phyloP scores from a whole-genome alignment of 2,113 vertebrate species.

The Melanostigma gelatinosum region DNA sequence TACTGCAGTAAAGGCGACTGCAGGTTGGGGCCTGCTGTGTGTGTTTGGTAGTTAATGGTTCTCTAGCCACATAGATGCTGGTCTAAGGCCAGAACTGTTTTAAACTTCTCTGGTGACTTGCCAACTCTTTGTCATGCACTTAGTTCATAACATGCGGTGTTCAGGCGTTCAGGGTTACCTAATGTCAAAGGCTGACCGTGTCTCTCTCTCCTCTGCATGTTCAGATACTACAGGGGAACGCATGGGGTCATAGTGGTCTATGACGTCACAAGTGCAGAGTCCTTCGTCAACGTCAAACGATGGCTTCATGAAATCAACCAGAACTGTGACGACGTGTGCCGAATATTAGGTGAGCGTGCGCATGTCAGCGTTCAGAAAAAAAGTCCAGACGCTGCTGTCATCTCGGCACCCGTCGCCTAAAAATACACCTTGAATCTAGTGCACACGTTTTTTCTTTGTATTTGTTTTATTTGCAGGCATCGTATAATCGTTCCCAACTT shows the following conservation, averaged over 20 bases:
- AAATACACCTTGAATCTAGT: conserved; percentile 6
- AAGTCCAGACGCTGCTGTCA: background rate
- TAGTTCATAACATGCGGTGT: background rate
- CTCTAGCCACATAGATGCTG: conserved; percentile 20
- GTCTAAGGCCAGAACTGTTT: no score
- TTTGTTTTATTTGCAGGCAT: background rate
- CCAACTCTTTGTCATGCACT: background rate
- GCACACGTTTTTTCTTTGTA: background rate
- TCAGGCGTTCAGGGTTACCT: background rate
- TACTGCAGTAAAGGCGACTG: conserved; percentile 14
- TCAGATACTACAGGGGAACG: conserved; percentile 97
- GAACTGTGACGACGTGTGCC: conserved; percentile 98
- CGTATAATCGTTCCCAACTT: background rate
- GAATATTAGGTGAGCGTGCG: conserved; percentile 91
- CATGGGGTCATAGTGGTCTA: conserved; percentile 99
- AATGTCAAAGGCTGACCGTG: background rate
- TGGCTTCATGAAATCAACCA: conserved; percentile 99
- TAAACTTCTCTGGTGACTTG: no score
- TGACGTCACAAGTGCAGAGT: conserved; percentile 97
- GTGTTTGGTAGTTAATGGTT: conserved; percentile 22
- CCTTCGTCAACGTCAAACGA: conserved; percentile 98
- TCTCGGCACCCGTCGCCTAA: background rate
- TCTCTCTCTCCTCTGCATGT: conserved; percentile 18
- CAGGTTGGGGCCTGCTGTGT: conserved; percentile 14
- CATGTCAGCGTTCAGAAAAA: no score